Percentiles rank a stretch among this genome's conserved stretches.
These are phyloP conservation scores for Pomacea maculata DNA, from an alignment of 1,140 invertebrate genomes.

Conservation along the genomic window DNA sequence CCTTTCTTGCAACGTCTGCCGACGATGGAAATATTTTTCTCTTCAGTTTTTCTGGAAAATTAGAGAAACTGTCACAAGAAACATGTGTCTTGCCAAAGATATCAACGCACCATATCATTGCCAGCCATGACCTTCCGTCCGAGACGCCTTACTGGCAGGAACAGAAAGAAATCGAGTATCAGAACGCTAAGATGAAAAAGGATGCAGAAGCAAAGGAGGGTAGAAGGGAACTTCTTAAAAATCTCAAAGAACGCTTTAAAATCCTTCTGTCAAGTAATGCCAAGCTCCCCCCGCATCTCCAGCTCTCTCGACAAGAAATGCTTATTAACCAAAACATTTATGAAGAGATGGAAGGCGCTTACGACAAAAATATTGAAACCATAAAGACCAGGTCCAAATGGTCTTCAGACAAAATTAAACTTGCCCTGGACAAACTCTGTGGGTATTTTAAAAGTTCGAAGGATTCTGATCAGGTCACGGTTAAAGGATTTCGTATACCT, in stretches of 20 bases:
- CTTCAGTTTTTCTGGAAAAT: neutral
- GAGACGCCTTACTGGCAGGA: neutral
- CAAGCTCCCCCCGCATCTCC: neutral
- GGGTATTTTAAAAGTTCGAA: neutral
- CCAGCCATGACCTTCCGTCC: neutral
- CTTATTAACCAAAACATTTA: neutral
- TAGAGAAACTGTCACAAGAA: neutral
- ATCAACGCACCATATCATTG: neutral
- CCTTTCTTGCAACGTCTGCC: conserved; percentile 18
- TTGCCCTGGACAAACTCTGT: neutral
- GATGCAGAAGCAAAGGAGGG: neutral
- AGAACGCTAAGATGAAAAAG: neutral
- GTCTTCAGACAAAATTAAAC: neutral
- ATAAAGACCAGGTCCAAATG: neutral
- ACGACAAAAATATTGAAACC: neutral
- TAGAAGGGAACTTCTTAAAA: neutral
- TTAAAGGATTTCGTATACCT: neutral
- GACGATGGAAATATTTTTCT: conserved; percentile 27
- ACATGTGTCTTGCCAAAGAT: neutral
- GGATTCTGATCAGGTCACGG: neutral
- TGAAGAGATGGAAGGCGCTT: neutral
- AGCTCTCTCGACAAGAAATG: neutral
- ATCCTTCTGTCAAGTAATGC: neutral
- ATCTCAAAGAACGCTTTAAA: neutral
- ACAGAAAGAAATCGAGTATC: neutral